Base-by-base conservation (phyloP, 2,113 vertebrate species). In the Chaetodon trifascialis region DNA sequence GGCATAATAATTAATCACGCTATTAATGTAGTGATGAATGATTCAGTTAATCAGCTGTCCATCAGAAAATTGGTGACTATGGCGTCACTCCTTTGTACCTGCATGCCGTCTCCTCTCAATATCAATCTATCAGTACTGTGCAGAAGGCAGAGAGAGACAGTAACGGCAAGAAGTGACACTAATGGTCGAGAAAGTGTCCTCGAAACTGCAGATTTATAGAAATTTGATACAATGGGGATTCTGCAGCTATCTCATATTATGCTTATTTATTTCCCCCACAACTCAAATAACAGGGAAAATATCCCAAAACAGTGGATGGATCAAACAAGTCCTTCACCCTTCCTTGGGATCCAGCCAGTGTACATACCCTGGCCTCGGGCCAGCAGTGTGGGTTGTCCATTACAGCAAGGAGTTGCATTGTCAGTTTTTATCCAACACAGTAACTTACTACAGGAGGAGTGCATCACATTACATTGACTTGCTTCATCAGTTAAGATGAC, bases 381-480 rank as follows among this genome's bases (percentile, higher is more conserved):
- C 86, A 30, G 40, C 76, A 76, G 51, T 63, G 81, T 86, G 82
- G 83, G 81, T 21, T 82, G 71, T 80, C 83, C 73, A 88, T 91
- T 86, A 82, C 68, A 75, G 87, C 80, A 34, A 42, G 85, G 72
- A 88, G 79, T 85, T 83, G 82, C 79, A 79, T 72, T 90, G 90
- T 85, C 82, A 86, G 86, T 85, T 86, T 86, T 79, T 79, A 80
- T 87, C 81, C 69, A 60, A 54, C 76, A 69, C 52, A 67, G 72
- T 83, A 79, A 79, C 76, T 85, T 84, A 73, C 69, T 59, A 34
- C 70, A 46, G 65, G 19, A 47, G 77, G 80, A 86, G 72, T 77
- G 72, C 74, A 77, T 89, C 83, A 47, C 77, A 84, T 90, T 84
- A 87, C 83, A 86, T 52, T 58, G 86, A 86, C 80, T 77, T 62